Conservation (phyloP, 2,888 invertebrate genomes). For the Cosmia pyralina region DNA sequence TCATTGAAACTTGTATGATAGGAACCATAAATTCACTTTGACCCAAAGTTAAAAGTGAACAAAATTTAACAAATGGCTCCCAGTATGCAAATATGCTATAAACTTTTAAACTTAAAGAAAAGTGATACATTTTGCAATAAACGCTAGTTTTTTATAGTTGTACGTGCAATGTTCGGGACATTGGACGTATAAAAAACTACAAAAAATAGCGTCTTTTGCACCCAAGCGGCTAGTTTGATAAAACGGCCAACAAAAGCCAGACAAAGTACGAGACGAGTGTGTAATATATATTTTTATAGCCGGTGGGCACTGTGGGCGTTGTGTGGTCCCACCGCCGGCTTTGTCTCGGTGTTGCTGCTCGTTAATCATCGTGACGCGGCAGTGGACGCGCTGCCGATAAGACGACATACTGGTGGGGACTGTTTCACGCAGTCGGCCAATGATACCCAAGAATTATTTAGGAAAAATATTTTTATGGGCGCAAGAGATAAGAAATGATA, state of each 20-base stretch:
- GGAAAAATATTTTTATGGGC: slow-evolving; percentile 53
- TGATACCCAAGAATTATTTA: slow-evolving; percentile 39
- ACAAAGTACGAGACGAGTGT: slow-evolving; percentile 73
- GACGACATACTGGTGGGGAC: slow-evolving; percentile 53
- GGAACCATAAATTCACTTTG: background rate
- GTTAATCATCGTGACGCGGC: slow-evolving; percentile 78
- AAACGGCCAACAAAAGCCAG: slow-evolving; percentile 69
- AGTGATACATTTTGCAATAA: slow-evolving; percentile 51
- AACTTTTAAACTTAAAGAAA: slow-evolving; percentile 43
- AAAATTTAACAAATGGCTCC: slow-evolving; percentile 27
- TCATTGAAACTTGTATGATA: background rate
- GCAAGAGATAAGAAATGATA: slow-evolving; percentile 47
- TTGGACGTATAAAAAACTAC: slow-evolving; percentile 41
- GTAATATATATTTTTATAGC: slow-evolving; percentile 71
- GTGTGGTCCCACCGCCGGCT: slow-evolving; percentile 70
- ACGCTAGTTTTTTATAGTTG: background rate
- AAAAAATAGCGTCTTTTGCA: slow-evolving; percentile 43
- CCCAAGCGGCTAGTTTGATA: slow-evolving; percentile 63
- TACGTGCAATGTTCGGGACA: slow-evolving; percentile 11
- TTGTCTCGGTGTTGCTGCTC: slow-evolving; percentile 74
- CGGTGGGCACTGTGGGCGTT: slow-evolving; percentile 65
- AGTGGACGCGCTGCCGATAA: slow-evolving; percentile 74
- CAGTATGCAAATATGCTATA: slow-evolving; percentile 30
- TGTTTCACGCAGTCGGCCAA: slow-evolving; percentile 45
- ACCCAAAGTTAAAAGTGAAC: slow-evolving; percentile 1